These are phyloP conservation scores for Ecliptopera silaceata DNA, from an alignment of 2,888 invertebrate species.

Conservation along the genomic window DNA sequence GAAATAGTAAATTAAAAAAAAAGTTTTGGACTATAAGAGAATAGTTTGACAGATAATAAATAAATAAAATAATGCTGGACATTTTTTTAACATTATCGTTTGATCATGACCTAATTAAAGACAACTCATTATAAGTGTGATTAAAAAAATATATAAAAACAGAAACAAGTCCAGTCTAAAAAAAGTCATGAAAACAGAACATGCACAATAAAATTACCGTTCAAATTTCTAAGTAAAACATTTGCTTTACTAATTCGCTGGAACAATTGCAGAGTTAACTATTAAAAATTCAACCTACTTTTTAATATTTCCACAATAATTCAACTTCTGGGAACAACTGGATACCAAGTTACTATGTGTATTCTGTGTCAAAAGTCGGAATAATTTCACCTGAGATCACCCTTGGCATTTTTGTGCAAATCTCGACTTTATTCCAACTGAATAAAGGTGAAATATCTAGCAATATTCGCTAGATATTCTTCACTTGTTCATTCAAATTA, in stretches of 20 bases:
- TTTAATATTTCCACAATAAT: slow-evolving; percentile 32
- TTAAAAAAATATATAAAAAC: no score
- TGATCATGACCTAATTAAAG: no score
- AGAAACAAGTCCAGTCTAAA: no score
- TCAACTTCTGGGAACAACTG: slow-evolving; percentile 22
- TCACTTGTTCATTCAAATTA: slow-evolving; percentile 15
- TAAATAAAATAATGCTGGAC: no score
- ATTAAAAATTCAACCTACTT: slow-evolving; percentile 32
- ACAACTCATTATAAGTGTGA: no score
- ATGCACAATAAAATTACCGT: neutral
- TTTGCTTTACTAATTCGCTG: slow-evolving; percentile 9
- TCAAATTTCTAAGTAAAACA: slow-evolving; percentile 2
- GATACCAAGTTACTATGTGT: slow-evolving; percentile 9
- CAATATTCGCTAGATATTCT: slow-evolving; percentile 1
- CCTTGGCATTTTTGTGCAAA: neutral
- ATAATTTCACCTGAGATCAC: slow-evolving; percentile 30
- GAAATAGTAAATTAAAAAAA: no score
- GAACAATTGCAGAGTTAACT: slow-evolving; percentile 8
- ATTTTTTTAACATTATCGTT: no score
- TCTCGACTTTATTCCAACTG: slow-evolving; percentile 7
- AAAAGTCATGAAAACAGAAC: no score
- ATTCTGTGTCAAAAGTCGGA: slow-evolving; percentile 22
- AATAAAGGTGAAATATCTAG: neutral
- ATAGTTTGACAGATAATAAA: no score
- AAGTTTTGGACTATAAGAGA: no score